Evolutionary conservation across 2,797 vertebrate genomes (phyloP), one percentile per base, ranked within the genome.

Genomic region (Anguilla obscura): DNA sequence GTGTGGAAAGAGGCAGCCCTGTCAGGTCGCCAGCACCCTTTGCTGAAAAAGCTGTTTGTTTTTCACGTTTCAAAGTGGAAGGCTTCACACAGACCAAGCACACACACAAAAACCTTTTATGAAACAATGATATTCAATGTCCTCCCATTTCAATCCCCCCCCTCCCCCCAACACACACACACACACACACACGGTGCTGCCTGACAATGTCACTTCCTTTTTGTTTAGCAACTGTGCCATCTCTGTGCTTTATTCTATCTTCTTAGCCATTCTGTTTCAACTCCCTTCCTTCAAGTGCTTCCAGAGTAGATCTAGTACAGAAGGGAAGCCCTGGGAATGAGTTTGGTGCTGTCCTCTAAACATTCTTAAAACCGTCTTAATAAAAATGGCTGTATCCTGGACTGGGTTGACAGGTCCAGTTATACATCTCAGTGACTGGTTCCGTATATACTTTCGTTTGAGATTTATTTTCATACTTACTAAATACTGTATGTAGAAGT

Each of bases 111-210:
- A 66, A n/a, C 48, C 69, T 54, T 85, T 45, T 85, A 24, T 87
- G 48, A 87, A 88, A 85, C 85, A 71, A 16, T 54, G 54, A 71
- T 85, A 48, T 10, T 86, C 85, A 79, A 86, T 86, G 83, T 88
- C 16, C 45, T 36, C 52, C 76, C 27, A 30, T 76, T 5, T 82
- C 74, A 79, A 74, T 5, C 74, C 36, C 74, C 16, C 16, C 33
- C 14, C 36, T 16, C 74, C 36, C 2, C n/a, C n/a, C 1, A 21
- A 56, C 54, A 56, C 54, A 56, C 54, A 56, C 54, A 56, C 9
- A 56, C 1, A 56, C 14, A 56, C 54, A 56, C 12, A 56, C 58
- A 58, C 84, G 56, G 79, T 85, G 30, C 82, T 86, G 89, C n/a
- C 86, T 27, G 33, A 33, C 83, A 87, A 71, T 40, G 82, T 10